Conservation (phyloP, 2,888 invertebrate species). For the Andrena haemorrhoa region DNA sequence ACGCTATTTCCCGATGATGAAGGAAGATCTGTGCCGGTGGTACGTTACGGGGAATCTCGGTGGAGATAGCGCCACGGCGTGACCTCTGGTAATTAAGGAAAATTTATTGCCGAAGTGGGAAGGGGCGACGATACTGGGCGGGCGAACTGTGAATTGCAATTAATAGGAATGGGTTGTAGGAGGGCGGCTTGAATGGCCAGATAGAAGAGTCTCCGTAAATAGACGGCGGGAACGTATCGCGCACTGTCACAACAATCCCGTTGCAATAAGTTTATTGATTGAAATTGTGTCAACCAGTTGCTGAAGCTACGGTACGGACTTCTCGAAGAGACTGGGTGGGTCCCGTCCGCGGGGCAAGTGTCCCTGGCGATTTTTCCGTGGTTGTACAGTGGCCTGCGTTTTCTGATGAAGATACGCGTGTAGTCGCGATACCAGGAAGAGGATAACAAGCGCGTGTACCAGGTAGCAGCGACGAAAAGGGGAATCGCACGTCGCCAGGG, state of each 20-base stretch:
- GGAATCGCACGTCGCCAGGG: conserved; percentile 29
- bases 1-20: conserved; percentile 69
- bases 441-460: conserved; percentile 37
- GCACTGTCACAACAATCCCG: neutral
- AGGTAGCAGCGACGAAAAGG: conserved; percentile 47
- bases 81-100: conserved; percentile 55
- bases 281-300: neutral
- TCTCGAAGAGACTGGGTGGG: neutral
- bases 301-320: neutral
- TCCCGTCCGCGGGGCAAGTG: neutral
- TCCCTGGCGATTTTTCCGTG: conserved; percentile 17
- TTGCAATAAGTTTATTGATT: neutral
- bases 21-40: conserved; percentile 57
- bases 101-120: conserved; percentile 37
- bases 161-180: conserved; percentile 39
- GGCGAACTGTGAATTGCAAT: conserved; percentile 40
- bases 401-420: neutral
- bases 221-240: conserved; percentile 17
- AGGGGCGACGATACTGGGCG: neutral
- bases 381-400: neutral
- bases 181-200: conserved; percentile 48
- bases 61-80: conserved; percentile 9
- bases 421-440: conserved; percentile 37
- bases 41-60: conserved; percentile 30
- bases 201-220: conserved; percentile 40